Percentiles rank a stretch among this genome's conserved stretches.
phyloP scores from a whole-genome alignment of 64 coral and sea anemone genomes.

The Actinia equina region DNA sequence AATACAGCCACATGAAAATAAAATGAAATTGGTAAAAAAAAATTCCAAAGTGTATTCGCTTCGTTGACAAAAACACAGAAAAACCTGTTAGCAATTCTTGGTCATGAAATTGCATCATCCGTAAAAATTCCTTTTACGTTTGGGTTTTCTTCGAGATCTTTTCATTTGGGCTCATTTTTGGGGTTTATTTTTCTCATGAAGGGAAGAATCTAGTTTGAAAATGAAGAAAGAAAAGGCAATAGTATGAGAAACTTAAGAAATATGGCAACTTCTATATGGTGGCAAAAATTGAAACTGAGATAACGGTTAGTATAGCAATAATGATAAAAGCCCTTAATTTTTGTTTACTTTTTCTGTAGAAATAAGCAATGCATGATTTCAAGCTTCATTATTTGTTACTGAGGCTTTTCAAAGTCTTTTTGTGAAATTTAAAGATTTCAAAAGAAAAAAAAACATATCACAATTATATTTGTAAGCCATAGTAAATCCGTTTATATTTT shows the following conservation, averaged over 20 bases:
- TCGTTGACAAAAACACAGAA: background rate
- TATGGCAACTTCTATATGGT: background rate
- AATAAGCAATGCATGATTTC: no score
- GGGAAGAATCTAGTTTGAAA: background rate
- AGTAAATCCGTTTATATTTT: no score
- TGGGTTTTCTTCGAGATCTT: background rate
- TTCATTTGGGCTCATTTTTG: background rate
- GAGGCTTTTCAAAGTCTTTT: no score
- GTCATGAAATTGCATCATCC: slow-evolving; percentile 9
- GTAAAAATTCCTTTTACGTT: background rate
- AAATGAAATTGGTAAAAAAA: background rate
- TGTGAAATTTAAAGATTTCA: no score
- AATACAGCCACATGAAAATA: slow-evolving; percentile 8
- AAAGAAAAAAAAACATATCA: no score
- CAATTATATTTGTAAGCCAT: no score
- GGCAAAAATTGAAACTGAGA: background rate
- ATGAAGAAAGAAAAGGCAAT: background rate
- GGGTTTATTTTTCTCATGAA: background rate
- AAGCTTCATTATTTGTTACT: no score
- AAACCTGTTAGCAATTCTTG: background rate
- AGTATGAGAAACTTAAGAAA: background rate
- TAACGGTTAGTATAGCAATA: no score
- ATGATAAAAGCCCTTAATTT: no score
- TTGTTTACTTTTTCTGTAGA: no score
- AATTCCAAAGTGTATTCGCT: slow-evolving; percentile 6